Evolutionary conservation across 2,888 invertebrate species (phyloP).

Genomic region (Hypercompe scribonia): DNA sequence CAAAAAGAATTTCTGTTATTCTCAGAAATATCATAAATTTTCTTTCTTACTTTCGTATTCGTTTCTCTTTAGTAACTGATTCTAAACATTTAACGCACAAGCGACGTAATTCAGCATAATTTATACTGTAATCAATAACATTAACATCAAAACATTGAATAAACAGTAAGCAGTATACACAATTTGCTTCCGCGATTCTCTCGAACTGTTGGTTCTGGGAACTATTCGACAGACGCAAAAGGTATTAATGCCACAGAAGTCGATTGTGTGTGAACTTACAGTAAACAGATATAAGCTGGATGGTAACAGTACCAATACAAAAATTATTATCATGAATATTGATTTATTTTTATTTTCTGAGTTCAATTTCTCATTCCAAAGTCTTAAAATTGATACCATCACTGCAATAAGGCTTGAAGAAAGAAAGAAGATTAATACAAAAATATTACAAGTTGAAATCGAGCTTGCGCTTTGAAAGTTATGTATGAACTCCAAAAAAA

Average conservation of each 20-base stretch:
- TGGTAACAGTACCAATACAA: constrained; percentile 12
- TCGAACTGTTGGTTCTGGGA: constrained; percentile 31
- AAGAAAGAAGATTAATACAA: no score
- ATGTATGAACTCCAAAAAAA: background rate
- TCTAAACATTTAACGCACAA: constrained; percentile 14
- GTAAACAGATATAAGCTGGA: constrained; percentile 44
- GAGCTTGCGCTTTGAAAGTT: no score
- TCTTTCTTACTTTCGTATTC: background rate
- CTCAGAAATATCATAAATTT: background rate
- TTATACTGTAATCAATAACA: constrained; percentile 42
- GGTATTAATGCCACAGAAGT: constrained; percentile 31
- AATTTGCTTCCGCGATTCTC: constrained; percentile 24
- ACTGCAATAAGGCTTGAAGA: no score
- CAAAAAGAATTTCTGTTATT: background rate
- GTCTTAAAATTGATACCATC: no score
- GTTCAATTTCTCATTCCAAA: background rate
- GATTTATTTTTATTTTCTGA: background rate
- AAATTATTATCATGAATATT: constrained; percentile 12
- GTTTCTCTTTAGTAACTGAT: background rate
- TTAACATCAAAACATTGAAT: constrained; percentile 44
- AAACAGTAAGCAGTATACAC: constrained; percentile 5
- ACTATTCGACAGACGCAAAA: constrained; percentile 34
- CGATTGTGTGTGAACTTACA: constrained; percentile 40
- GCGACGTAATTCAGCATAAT: constrained; percentile 30
- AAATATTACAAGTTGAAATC: no score